A percentile compares a stretch with the other conserved stretches of the same genome.
These are phyloP conservation scores for Monodelphis domestica DNA, from an alignment of 2,797 vertebrate genomes.

Conservation along the genomic window DNA sequence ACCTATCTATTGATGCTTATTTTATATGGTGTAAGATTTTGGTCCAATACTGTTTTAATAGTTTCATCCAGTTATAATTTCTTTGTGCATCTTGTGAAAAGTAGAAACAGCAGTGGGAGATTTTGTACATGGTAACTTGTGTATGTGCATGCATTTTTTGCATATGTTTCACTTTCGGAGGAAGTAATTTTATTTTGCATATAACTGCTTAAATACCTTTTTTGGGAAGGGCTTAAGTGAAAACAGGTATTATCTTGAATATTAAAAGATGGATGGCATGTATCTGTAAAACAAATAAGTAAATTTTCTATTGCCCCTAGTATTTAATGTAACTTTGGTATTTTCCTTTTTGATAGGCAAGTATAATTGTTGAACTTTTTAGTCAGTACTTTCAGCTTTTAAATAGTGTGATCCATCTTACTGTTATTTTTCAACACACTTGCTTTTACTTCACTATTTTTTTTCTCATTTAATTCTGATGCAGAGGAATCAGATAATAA, in stretches of 20 bases:
- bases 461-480: slow-evolving; percentile 45
- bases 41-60: slow-evolving; percentile 32
- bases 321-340: slow-evolving; percentile 34
- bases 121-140: slow-evolving; percentile 37
- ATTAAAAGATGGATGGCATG: not conserved
- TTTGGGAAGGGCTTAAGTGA: not conserved
- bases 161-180: not conserved
- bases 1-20: not conserved
- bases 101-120: not conserved
- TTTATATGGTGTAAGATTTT: slow-evolving; percentile 15
- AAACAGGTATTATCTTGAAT: not conserved
- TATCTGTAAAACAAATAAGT: not conserved
- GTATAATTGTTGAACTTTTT: slow-evolving; percentile 23
- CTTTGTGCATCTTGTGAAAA: slow-evolving; percentile 28
- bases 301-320: slow-evolving; percentile 2
- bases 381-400: slow-evolving; percentile 38
- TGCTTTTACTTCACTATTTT: slow-evolving; percentile 35
- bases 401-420: slow-evolving; percentile 41
- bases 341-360: not conserved
- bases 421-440: slow-evolving; percentile 31
- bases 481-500: not conserved
- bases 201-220: not conserved
- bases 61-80: slow-evolving; percentile 45
- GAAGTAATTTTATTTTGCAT: not conserved
- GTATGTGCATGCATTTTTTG: not conserved